These are phyloP conservation scores for Bradypodion pumilum DNA, from an alignment of 2,797 vertebrate species.

Conservation along the genomic window DNA sequence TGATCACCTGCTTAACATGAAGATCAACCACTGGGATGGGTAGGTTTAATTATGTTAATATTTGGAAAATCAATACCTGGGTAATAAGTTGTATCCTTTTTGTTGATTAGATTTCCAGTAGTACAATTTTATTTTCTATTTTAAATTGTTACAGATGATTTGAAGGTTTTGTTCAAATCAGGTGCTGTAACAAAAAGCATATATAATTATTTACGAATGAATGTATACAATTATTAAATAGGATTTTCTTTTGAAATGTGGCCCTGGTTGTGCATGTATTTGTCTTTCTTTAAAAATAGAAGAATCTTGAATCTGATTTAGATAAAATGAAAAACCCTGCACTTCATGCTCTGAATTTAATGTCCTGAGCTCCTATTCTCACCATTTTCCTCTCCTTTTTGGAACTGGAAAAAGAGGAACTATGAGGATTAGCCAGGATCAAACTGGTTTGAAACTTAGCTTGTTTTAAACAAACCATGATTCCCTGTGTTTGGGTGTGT, in stretches of 20 bases:
- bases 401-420: too few relatives aligned
- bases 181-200: neutral
- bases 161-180: neutral
- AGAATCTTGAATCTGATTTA: too few relatives aligned
- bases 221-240: neutral
- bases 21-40: constrained; percentile 94
- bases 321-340: too few relatives aligned
- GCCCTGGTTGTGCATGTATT: too few relatives aligned
- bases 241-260: neutral
- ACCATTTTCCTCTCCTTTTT: too few relatives aligned
- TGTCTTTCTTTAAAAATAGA: neutral
- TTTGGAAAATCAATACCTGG: neutral
- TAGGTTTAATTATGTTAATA: constrained; percentile 67
- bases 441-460: too few relatives aligned
- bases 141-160: neutral
- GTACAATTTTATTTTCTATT: neutral
- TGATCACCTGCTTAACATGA: constrained; percentile 88
- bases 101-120: neutral
- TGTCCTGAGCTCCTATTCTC: too few relatives aligned
- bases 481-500: neutral
- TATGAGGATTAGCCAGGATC: too few relatives aligned
- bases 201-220: neutral
- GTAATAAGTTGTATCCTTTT: neutral
- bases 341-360: too few relatives aligned
- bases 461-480: too few relatives aligned